Evolutionary conservation across 2,113 vertebrate genomes (phyloP).

Genomic region (Nothobranchius kuhntae): DNA sequence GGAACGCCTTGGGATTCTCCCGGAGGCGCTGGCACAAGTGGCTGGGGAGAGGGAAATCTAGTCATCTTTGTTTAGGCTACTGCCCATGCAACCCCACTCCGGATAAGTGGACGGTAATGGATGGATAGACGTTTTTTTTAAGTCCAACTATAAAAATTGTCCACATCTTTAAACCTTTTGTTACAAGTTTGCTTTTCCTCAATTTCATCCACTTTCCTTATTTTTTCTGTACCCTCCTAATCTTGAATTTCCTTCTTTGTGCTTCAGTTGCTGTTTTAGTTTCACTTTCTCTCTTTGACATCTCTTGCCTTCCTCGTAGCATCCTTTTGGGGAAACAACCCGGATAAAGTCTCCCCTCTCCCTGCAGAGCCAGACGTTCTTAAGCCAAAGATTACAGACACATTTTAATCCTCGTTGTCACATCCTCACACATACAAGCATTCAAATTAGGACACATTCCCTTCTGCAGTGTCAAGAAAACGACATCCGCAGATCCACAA

Average conservation of each 20-base stretch:
- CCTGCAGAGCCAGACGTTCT: constrained; percentile 43
- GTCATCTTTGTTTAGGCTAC: too few species aligned
- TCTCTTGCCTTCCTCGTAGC: constrained; percentile 31
- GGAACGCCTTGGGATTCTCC: too few species aligned
- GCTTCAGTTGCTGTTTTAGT: background rate
- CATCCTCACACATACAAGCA: constrained; percentile 42
- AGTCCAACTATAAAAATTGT: background rate
- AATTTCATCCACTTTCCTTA: background rate
- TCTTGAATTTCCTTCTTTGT: background rate
- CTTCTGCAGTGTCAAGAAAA: constrained; percentile 34
- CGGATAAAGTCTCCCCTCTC: constrained; percentile 29
- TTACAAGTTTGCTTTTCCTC: background rate
- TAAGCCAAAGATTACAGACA: constrained; percentile 50
- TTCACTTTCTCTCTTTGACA: background rate
- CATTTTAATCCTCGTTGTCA: constrained; percentile 52
- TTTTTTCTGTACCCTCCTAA: background rate
- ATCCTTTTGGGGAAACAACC: constrained; percentile 41
- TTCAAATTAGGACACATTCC: constrained; percentile 53
- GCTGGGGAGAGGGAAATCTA: too few species aligned
- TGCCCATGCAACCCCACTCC: too few species aligned
- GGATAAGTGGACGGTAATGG: too few species aligned
- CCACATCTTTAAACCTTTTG: background rate
- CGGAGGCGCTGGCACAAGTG: too few species aligned
- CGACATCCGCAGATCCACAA: constrained; percentile 25
- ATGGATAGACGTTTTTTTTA: too few species aligned